Percentiles rank a stretch among this genome's conserved stretches.
phyloP scores from a whole-genome alignment of 2,113 vertebrate genomes.

The Microcebus murinus region DNA sequence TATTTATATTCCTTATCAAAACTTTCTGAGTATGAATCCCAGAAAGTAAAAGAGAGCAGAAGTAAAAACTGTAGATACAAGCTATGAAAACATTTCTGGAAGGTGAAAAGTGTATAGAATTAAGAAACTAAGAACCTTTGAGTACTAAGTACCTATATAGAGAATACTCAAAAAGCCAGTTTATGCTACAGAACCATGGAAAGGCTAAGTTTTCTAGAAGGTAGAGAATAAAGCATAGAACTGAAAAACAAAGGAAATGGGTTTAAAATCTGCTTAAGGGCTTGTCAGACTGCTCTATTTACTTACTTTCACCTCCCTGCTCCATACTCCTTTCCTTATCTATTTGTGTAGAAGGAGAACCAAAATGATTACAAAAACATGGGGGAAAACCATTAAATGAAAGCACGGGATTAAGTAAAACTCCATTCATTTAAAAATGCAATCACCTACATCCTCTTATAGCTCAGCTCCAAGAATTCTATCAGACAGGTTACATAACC shows the following conservation, averaged over 20 bases:
- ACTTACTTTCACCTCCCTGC: background rate
- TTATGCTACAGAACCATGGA: background rate
- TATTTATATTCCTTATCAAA: background rate
- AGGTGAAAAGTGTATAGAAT: background rate
- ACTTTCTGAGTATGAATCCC: background rate
- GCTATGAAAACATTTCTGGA: conserved; percentile 12
- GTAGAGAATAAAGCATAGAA: background rate
- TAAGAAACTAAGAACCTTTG: background rate
- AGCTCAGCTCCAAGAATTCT: conserved; percentile 15
- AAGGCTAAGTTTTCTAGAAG: background rate
- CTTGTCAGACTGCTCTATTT: background rate
- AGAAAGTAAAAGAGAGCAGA: conserved; percentile 25
- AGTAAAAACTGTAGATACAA: conserved; percentile 22
- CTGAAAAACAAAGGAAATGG: background rate
- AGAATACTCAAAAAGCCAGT: background rate
- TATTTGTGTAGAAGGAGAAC: background rate
- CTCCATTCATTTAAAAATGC: background rate
- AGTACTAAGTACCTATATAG: background rate
- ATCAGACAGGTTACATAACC: background rate
- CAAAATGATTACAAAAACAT: background rate
- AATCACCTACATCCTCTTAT: background rate
- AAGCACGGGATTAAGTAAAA: conserved; percentile 16
- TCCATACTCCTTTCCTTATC: background rate
- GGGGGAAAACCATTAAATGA: background rate
- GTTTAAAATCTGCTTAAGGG: background rate